phyloP scores from a whole-genome alignment of 2,888 invertebrate species.

The Tipula lateralis region DNA sequence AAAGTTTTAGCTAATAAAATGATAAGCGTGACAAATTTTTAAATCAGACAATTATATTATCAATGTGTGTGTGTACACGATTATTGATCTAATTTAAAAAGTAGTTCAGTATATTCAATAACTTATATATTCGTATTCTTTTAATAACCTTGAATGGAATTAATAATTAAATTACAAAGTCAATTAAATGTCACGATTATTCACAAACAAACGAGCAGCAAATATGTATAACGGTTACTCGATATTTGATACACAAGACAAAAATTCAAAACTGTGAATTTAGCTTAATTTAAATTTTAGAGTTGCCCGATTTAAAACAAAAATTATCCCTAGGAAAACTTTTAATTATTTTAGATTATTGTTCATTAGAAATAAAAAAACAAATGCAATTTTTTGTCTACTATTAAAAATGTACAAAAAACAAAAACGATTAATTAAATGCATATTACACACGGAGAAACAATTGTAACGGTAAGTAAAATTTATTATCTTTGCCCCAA shows the following conservation, averaged over 20 bases:
- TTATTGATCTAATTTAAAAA: neutral
- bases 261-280: neutral
- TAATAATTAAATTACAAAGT: neutral
- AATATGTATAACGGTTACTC: neutral
- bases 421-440: neutral
- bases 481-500: neutral
- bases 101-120: neutral
- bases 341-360: neutral
- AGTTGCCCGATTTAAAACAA: neutral
- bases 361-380: neutral
- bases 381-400: neutral
- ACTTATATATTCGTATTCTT: neutral
- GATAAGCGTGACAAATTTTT: too few species aligned
- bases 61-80: neutral
- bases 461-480: neutral
- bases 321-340: neutral
- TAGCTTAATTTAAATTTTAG: neutral
- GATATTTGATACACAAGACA: neutral
- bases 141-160: neutral
- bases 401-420: neutral
- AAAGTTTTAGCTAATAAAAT: too few species aligned
- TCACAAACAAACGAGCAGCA: neutral
- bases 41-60: too few species aligned
- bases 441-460: neutral
- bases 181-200: slow-evolving; percentile 1